A percentile compares a stretch with the other conserved stretches of the same genome.
Evolutionary conservation across 2,888 invertebrate species (phyloP).

Genomic region (Andrena hattorfiana): DNA sequence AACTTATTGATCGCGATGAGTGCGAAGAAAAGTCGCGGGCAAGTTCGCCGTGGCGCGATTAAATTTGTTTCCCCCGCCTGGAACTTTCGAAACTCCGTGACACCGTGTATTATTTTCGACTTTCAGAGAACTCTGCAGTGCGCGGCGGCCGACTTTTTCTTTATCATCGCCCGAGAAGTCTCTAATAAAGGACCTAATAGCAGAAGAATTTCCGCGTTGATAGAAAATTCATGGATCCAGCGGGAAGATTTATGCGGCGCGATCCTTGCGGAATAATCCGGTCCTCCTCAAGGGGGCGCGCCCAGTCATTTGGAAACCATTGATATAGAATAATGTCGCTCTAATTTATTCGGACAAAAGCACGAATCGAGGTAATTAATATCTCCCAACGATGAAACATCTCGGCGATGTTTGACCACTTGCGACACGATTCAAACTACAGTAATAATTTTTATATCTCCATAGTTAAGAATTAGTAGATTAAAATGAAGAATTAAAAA

Average conservation of each 20-base stretch:
- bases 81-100: conserved; percentile 37
- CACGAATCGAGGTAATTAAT: conserved; percentile 48
- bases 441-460: neutral
- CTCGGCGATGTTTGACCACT: neutral
- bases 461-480: too few species aligned
- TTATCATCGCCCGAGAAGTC: conserved; percentile 31
- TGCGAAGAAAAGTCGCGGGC: conserved; percentile 37
- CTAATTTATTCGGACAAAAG: conserved; percentile 31
- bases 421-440: conserved; percentile 7
- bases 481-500: too few species aligned
- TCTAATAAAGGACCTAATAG: conserved; percentile 50
- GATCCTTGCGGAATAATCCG: conserved; percentile 31
- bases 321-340: conserved; percentile 32
- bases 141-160: conserved; percentile 12
- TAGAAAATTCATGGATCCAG: conserved; percentile 51
- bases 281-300: conserved; percentile 11
- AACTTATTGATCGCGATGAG: conserved; percentile 52
- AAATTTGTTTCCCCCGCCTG: conserved; percentile 36
- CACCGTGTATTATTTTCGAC: conserved; percentile 53
- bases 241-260: conserved; percentile 41
- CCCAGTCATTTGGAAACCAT: conserved; percentile 44
- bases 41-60: conserved; percentile 45
- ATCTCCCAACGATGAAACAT: neutral
- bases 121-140: conserved; percentile 3
- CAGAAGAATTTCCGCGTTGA: conserved; percentile 49